Percentiles rank a stretch among this genome's conserved stretches.
These are phyloP conservation scores for Carapus acus DNA, from an alignment of 2,797 vertebrate genomes.

Conservation along the genomic window DNA sequence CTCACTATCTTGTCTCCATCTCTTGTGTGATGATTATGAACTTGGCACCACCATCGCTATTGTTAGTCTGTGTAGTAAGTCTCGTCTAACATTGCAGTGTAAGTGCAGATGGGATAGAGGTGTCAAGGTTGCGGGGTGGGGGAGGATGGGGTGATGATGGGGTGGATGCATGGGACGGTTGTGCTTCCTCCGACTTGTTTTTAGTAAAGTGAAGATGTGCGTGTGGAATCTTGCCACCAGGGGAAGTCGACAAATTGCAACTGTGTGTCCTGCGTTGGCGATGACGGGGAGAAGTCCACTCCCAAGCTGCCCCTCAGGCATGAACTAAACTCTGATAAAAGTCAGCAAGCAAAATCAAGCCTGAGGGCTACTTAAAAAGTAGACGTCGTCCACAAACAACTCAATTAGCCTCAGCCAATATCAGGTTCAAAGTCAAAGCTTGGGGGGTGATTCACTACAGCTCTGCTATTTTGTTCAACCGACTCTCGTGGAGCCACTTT, in stretches of 20 bases:
- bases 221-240: constrained; percentile 24
- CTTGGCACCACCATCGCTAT: constrained; percentile 17
- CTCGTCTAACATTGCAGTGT: constrained; percentile 9
- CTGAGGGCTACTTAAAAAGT: neutral
- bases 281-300: constrained; percentile 12
- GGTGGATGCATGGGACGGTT: constrained; percentile 34
- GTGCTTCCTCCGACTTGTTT: constrained; percentile 23
- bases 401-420: constrained; percentile 28
- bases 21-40: constrained; percentile 25
- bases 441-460: constrained; percentile 14
- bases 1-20: constrained; percentile 17
- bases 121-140: no score
- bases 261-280: neutral
- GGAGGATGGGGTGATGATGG: neutral
- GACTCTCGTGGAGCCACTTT: constrained; percentile 18
- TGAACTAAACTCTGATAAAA: constrained; percentile 9
- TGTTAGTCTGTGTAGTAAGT: constrained; percentile 32
- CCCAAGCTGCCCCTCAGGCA: neutral
- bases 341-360: constrained; percentile 14
- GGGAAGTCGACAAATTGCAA: constrained; percentile 18
- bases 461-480: constrained; percentile 9
- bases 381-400: constrained; percentile 25
- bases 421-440: constrained; percentile 40
- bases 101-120: neutral
- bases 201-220: constrained; percentile 11